These are phyloP conservation scores for Scaptodrosophila latifasciaeformis DNA, from an alignment of 2,888 invertebrate species.

Conservation along the genomic window DNA sequence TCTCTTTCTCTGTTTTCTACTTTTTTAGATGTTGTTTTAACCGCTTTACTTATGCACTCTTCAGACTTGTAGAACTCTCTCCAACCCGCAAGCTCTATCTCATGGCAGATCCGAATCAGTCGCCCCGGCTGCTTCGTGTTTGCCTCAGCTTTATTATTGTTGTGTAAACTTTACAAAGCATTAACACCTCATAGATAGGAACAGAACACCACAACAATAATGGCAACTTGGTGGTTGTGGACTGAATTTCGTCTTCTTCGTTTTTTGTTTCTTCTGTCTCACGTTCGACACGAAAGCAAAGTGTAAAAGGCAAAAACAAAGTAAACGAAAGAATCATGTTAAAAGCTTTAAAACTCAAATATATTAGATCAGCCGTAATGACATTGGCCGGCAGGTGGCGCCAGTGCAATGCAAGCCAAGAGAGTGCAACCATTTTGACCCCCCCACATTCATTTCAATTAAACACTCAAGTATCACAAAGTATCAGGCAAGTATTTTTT, in stretches of 20 bases:
- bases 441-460: slow-evolving; percentile 60
- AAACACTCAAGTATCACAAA: slow-evolving; percentile 20
- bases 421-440: too few species aligned
- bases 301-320: slow-evolving; percentile 24
- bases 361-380: slow-evolving; percentile 45
- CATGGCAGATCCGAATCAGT: too few species aligned
- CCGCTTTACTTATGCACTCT: too few species aligned
- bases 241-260: not conserved
- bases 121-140: too few species aligned
- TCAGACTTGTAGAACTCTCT: too few species aligned
- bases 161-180: slow-evolving; percentile 49
- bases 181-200: slow-evolving; percentile 51
- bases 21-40: too few species aligned
- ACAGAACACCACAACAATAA: too few species aligned
- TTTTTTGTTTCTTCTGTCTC: too few species aligned
- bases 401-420: not conserved
- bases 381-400: slow-evolving; percentile 37
- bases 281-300: slow-evolving; percentile 8
- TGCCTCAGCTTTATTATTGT: slow-evolving; percentile 15
- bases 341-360: slow-evolving; percentile 49
- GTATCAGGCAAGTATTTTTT: slow-evolving; percentile 35
- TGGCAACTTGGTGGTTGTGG: too few species aligned
- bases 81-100: too few species aligned
- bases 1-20: too few species aligned
- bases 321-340: slow-evolving; percentile 38